A percentile compares a stretch with the other conserved stretches of the same genome.
Conservation (phyloP, 2,113 vertebrate genomes). For the Sylvia atricapilla region DNA sequence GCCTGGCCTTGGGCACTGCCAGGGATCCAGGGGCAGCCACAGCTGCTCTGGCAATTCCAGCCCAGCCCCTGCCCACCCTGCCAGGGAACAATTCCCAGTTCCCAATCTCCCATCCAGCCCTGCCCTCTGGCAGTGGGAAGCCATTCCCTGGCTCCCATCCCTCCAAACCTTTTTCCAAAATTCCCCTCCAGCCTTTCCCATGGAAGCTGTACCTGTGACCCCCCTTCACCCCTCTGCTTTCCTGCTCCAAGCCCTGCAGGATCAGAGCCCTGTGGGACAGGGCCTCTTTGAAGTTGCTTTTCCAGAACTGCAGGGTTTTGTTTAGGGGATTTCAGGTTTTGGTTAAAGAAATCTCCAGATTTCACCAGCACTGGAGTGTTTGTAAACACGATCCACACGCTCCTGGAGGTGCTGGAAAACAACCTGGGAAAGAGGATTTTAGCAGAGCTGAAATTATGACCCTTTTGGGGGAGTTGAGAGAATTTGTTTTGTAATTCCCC, state of each 20-base stretch:
- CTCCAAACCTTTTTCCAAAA: background rate
- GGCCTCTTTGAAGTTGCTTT: background rate
- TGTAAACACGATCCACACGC: background rate
- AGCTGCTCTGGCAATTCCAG: background rate
- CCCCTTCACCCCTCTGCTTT: background rate
- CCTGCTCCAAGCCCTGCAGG: background rate
- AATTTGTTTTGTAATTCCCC: background rate
- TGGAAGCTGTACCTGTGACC: background rate
- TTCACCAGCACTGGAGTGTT: background rate
- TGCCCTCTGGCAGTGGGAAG: background rate
- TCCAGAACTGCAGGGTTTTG: background rate
- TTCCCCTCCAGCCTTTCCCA: background rate
- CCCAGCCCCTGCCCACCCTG: background rate
- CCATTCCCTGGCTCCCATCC: background rate
- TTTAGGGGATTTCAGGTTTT: background rate
- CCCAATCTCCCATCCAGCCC: background rate
- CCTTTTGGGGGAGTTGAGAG: background rate
- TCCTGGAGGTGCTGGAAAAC: background rate
- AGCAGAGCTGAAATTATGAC: background rate
- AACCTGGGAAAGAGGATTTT: background rate
- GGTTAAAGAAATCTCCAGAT: background rate
- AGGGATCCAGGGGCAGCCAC: background rate
- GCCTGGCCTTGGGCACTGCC: background rate
- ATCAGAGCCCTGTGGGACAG: background rate
- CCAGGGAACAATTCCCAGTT: background rate